A percentile compares a stretch with the other conserved stretches of the same genome.
phyloP scores from a whole-genome alignment of 2,888 invertebrate species.

The Lamellibrachia columna region DNA sequence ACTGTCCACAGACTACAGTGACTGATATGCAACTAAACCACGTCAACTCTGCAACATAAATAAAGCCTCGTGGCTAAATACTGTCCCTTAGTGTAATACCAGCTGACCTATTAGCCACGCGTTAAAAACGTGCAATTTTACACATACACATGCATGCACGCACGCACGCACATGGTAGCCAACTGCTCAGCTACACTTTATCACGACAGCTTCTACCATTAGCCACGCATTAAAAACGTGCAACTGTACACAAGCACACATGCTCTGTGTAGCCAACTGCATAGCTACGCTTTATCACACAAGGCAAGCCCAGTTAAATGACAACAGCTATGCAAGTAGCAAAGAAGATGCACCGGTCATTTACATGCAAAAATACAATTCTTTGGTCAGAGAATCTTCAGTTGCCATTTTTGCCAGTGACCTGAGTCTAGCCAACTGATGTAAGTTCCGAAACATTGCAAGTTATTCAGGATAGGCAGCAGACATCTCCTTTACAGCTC shows the following conservation, averaged over 20 bases:
- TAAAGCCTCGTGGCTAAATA: not conserved
- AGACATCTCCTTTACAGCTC: not conserved
- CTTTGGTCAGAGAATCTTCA: not conserved
- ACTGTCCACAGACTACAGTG: not conserved
- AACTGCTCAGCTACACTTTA: not conserved
- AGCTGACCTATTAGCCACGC: conserved; percentile 12
- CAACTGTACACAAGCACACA: not conserved
- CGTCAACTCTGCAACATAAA: not conserved
- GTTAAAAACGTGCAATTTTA: not conserved
- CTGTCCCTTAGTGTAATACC: not conserved
- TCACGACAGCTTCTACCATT: not conserved
- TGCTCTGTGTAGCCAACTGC: not conserved
- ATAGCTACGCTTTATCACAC: not conserved
- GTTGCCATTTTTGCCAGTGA: not conserved
- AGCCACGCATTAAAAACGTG: not conserved
- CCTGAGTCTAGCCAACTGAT: not conserved
- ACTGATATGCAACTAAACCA: too few relatives aligned
- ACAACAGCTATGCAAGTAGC: not conserved
- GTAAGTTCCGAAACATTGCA: not conserved
- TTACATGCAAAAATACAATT: not conserved
- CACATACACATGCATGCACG: not conserved
- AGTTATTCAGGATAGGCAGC: not conserved
- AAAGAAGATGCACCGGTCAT: not conserved
- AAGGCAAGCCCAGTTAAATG: not conserved
- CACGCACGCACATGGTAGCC: not conserved